Evolutionary conservation across 2,888 invertebrate species (phyloP).

Genomic region (Idaea biselata): DNA sequence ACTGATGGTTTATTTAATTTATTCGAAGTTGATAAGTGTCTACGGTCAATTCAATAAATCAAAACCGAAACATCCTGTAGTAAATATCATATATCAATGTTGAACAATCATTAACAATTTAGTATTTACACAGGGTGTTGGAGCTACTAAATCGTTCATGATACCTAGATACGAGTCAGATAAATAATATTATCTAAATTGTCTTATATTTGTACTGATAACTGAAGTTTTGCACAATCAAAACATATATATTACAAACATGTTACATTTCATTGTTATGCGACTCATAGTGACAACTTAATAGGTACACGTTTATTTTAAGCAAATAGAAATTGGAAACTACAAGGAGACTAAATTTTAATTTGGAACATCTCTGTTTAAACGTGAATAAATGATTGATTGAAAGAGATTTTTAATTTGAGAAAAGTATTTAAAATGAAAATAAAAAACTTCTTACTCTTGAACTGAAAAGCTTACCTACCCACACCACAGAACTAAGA

Average conservation of each 20-base stretch:
- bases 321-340: too few relatives aligned
- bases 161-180: conserved; percentile 43
- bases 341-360: too few relatives aligned
- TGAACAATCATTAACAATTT: conserved; percentile 44
- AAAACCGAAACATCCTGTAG: conserved; percentile 32
- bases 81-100: conserved; percentile 39
- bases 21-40: neutral
- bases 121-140: conserved; percentile 49
- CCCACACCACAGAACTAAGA: too few relatives aligned
- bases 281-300: neutral
- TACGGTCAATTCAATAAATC: conserved; percentile 3
- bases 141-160: conserved; percentile 45
- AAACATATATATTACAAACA: conserved; percentile 8
- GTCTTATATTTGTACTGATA: conserved; percentile 40
- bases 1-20: neutral
- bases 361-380: too few relatives aligned
- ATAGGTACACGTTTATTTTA: too few relatives aligned
- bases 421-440: too few relatives aligned
- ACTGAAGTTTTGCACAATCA: conserved; percentile 25
- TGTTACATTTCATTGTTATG: neutral
- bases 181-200: conserved; percentile 41
- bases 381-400: too few relatives aligned
- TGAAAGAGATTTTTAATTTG: too few relatives aligned
- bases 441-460: too few relatives aligned
- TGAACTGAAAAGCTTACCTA: too few relatives aligned